A percentile compares a stretch with the other conserved stretches of the same genome.
phyloP scores from a whole-genome alignment of 2,797 vertebrate genomes.

The Molossus molossus region DNA sequence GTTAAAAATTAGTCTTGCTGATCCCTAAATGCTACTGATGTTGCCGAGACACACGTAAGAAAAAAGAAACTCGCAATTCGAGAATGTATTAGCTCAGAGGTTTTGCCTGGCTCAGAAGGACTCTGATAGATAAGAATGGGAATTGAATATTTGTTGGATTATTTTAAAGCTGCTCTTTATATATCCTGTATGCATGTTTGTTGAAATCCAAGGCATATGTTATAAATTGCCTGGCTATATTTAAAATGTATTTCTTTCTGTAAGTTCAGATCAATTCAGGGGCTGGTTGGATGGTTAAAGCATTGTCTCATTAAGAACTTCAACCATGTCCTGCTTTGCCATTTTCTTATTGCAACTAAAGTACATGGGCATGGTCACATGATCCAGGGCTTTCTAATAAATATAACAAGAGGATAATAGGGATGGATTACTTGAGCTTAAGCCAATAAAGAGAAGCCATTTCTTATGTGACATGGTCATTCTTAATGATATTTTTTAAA shows the following conservation, averaged over 20 bases:
- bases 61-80: constrained; percentile 15
- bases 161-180: constrained; percentile 53
- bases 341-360: neutral
- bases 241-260: constrained; percentile 65
- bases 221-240: constrained; percentile 20
- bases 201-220: constrained; percentile 48
- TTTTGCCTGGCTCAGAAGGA: constrained; percentile 26
- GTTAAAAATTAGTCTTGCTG: constrained; percentile 1
- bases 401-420: constrained; percentile 7
- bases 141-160: constrained; percentile 38
- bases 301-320: constrained; percentile 56
- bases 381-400: constrained; percentile 12
- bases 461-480: constrained; percentile 29
- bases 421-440: constrained; percentile 28
- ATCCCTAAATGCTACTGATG: constrained; percentile 39
- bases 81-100: constrained; percentile 2
- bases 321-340: neutral
- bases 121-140: constrained; percentile 26
- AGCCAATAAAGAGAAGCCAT: constrained; percentile 11
- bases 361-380: neutral
- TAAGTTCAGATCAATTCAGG: constrained; percentile 41
- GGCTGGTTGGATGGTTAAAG: constrained; percentile 55
- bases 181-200: constrained; percentile 29
- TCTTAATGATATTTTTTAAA: constrained; percentile 56
- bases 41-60: neutral